Evolutionary conservation across 2,797 vertebrate species (phyloP).

Genomic region (Helarctos malayanus): DNA sequence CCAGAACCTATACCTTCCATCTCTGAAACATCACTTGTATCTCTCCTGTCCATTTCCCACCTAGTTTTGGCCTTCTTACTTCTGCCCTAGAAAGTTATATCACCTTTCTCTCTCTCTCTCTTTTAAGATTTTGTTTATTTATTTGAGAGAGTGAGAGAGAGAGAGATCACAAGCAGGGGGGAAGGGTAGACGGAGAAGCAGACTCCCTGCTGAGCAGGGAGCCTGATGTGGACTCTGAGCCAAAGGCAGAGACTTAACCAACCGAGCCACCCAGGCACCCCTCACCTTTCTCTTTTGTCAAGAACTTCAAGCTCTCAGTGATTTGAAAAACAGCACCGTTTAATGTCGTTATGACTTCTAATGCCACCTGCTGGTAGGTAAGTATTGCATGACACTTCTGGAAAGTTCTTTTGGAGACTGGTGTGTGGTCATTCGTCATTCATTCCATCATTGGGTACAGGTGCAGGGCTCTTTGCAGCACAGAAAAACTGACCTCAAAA

Average conservation of each 20-base stretch:
- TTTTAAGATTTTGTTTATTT: neutral
- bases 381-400: neutral
- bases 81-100: neutral
- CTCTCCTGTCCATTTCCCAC: neutral
- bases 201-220: neutral
- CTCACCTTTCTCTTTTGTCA: neutral
- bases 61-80: neutral
- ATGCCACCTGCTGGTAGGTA: slow-evolving; percentile 24
- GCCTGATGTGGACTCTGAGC: neutral
- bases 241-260: neutral
- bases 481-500: neutral
- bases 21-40: neutral
- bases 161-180: neutral
- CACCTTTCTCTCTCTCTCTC: neutral
- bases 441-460: neutral
- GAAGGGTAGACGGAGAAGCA: neutral
- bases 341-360: neutral
- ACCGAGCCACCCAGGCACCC: no score
- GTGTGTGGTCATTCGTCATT: neutral
- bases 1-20: neutral
- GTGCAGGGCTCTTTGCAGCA: neutral
- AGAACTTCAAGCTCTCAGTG: slow-evolving; percentile 47
- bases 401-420: slow-evolving; percentile 13
- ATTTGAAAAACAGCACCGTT: slow-evolving; percentile 32
- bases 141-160: neutral